phyloP scores from a whole-genome alignment of 35 echinoderm and acorn worm species.

The Lytechinus pictus region DNA sequence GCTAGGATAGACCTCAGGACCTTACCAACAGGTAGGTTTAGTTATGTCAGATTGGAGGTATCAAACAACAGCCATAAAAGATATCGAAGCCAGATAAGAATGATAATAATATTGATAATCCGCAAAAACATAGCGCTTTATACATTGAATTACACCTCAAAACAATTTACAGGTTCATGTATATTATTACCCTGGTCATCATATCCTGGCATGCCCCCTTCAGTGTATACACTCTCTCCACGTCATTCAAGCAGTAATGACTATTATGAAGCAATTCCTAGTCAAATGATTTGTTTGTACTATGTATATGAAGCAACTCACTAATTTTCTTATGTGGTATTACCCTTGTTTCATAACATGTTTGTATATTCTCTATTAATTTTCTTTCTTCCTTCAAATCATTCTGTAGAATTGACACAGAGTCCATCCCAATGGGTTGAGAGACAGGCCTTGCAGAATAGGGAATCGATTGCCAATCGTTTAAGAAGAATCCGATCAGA shows the following conservation, averaged over 20 bases:
- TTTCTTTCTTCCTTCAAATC: neutral
- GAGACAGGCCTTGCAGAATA: conserved; percentile 63
- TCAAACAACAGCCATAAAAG: too few relatives aligned
- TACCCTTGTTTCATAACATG: neutral
- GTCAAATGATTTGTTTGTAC: neutral
- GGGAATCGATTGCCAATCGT: conserved; percentile 48
- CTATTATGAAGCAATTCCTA: neutral
- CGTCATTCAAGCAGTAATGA: neutral
- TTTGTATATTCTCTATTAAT: neutral
- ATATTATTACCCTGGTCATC: too few relatives aligned
- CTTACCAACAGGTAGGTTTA: neutral
- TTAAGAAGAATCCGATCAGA: conserved; percentile 54
- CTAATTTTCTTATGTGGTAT: neutral
- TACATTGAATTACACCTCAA: too few relatives aligned
- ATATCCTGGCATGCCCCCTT: too few relatives aligned
- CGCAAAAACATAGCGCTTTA: too few relatives aligned
- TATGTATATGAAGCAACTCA: neutral
- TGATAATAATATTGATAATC: too few relatives aligned
- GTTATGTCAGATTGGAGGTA: neutral
- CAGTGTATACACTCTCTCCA: too few relatives aligned
- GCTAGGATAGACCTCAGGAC: neutral
- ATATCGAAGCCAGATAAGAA: too few relatives aligned
- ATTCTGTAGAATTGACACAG: conserved; percentile 43
- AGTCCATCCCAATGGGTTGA: conserved; percentile 61
- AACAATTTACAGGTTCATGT: too few relatives aligned